These are phyloP conservation scores for Mesorhabditis spiculigera DNA, from an alignment of 2,888 invertebrate genomes.

Conservation along the genomic window DNA sequence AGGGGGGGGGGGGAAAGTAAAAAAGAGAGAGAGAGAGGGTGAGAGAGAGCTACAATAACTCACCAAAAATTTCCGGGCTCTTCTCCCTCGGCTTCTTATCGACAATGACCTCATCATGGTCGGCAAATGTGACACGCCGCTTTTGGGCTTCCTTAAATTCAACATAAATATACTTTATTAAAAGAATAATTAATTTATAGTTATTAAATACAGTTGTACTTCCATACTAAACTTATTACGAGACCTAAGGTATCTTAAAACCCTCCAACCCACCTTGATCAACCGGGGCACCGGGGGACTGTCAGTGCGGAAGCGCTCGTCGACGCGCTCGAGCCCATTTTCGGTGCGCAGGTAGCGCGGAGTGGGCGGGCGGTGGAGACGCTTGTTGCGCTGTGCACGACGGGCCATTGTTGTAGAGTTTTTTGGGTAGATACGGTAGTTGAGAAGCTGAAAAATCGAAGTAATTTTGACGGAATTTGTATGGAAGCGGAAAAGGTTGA, in stretches of 20 bases:
- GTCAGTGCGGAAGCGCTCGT: background rate
- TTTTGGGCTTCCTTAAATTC: background rate
- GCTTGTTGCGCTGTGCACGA: background rate
- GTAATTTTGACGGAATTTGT: too few species aligned
- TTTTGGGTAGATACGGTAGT: background rate
- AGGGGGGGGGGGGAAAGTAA: too few species aligned
- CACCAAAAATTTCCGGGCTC: conserved; percentile 3
- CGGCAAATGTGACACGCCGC: background rate
- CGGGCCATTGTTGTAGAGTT: background rate
- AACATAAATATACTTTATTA: too few species aligned
- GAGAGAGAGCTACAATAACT: background rate
- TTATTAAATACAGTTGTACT: too few species aligned
- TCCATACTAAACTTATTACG: too few species aligned
- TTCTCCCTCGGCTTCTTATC: background rate
- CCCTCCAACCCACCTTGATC: too few species aligned
- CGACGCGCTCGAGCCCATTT: background rate
- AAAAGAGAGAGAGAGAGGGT: too few species aligned
- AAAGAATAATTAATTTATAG: too few species aligned
- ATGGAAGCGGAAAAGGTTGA: too few species aligned
- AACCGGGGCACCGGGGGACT: too few species aligned
- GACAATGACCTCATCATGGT: background rate
- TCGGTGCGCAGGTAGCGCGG: background rate
- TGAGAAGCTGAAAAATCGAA: too few species aligned
- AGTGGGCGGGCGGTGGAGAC: background rate
- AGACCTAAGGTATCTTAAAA: too few species aligned